These are phyloP conservation scores for Marmota flaviventris DNA, from an alignment of 2,113 vertebrate species.

Conservation along the genomic window DNA sequence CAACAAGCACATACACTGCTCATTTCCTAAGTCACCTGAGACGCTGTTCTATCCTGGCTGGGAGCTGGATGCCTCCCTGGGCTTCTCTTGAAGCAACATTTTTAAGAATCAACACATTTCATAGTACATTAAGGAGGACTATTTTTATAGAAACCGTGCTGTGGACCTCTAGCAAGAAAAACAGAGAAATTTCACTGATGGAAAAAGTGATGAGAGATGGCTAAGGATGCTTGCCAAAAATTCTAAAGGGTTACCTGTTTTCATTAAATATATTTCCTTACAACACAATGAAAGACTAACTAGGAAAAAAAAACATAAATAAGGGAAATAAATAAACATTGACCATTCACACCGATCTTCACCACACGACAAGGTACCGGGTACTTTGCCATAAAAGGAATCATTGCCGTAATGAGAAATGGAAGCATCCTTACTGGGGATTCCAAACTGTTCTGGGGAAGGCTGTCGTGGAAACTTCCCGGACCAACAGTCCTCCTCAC, in stretches of 20 bases:
- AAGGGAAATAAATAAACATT: background rate
- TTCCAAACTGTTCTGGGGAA: background rate
- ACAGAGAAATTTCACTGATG: background rate
- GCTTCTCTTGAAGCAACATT: background rate
- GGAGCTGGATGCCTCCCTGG: background rate
- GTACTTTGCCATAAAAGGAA: background rate
- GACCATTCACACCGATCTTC: background rate
- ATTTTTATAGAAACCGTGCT: background rate
- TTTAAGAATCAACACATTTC: background rate
- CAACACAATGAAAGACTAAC: background rate
- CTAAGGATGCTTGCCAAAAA: background rate
- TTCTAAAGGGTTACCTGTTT: background rate
- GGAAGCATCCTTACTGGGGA: background rate
- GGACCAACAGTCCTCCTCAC: background rate
- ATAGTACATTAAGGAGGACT: background rate
- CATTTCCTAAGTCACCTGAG: background rate
- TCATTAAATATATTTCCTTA: background rate
- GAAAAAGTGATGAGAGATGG: background rate
- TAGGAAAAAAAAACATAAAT: background rate
- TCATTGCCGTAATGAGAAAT: background rate
- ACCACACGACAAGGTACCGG: background rate
- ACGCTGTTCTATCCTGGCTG: background rate
- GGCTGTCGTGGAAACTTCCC: background rate
- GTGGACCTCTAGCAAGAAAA: background rate
- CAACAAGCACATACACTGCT: accelerated